phyloP scores from a whole-genome alignment of 1,140 invertebrate genomes.

The Papilio polyxenes region DNA sequence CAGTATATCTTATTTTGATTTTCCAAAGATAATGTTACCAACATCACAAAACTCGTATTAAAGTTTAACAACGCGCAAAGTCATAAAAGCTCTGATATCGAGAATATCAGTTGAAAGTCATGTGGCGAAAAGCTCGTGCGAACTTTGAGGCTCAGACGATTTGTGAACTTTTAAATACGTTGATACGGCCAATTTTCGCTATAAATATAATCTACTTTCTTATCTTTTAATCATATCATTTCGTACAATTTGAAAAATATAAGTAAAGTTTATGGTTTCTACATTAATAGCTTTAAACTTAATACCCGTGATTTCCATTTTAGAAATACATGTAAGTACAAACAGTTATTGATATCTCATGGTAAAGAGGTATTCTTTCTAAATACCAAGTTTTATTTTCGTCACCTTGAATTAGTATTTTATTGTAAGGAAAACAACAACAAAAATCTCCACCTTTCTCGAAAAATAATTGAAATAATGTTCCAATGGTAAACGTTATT shows the following conservation, averaged over 20 bases:
- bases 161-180: conserved; percentile 62
- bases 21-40: conserved; percentile 59
- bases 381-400: too few relatives aligned
- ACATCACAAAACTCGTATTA: conserved; percentile 61
- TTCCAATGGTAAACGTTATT: too few relatives aligned
- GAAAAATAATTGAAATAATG: too few relatives aligned
- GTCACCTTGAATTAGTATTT: too few relatives aligned
- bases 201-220: neutral
- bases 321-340: too few relatives aligned
- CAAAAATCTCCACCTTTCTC: too few relatives aligned
- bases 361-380: too few relatives aligned
- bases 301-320: too few relatives aligned
- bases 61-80: conserved; percentile 54
- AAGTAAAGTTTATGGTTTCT: too few relatives aligned
- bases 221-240: neutral
- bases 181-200: conserved; percentile 38
- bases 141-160: conserved; percentile 57
- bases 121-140: conserved; percentile 43
- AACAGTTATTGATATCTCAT: too few relatives aligned
- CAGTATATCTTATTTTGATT: conserved; percentile 45
- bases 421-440: too few relatives aligned
- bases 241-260: neutral
- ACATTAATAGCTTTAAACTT: too few relatives aligned
- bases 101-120: conserved; percentile 49
- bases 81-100: conserved; percentile 59